phyloP scores from a whole-genome alignment of 1,140 invertebrate genomes.

The Platyscapa corneri region DNA sequence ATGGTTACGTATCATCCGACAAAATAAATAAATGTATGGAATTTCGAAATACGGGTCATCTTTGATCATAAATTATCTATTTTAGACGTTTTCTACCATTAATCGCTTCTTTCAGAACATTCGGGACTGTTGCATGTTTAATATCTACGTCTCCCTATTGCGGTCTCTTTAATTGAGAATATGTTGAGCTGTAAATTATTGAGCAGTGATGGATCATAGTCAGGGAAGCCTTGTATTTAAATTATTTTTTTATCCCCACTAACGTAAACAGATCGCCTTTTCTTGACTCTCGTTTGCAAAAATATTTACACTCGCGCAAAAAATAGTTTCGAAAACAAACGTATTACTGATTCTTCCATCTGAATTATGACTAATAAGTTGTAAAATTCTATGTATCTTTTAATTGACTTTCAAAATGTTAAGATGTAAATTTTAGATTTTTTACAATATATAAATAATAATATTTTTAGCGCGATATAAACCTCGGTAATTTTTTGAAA shows the following conservation, averaged over 20 bases:
- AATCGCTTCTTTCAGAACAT: constrained; percentile 9
- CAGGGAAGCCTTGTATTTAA: neutral
- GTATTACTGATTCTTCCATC: too few species aligned
- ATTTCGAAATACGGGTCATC: constrained; percentile 1
- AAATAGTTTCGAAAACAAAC: too few species aligned
- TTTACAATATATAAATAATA: too few species aligned
- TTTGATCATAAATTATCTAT: neutral
- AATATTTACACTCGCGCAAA: too few species aligned
- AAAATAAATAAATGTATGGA: constrained; percentile 4
- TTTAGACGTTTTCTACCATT: neutral
- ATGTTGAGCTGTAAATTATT: neutral
- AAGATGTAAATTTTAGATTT: too few species aligned
- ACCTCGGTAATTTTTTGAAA: too few species aligned
- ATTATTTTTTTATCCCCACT: neutral
- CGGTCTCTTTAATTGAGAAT: neutral
- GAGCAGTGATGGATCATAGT: neutral
- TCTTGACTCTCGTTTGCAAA: too few species aligned
- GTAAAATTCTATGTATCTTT: too few species aligned
- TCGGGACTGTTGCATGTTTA: neutral
- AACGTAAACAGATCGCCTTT: neutral
- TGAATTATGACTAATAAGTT: too few species aligned
- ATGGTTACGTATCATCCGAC: neutral
- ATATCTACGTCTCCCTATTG: neutral
- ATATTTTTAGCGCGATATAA: too few species aligned
- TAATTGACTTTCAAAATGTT: too few species aligned